phyloP scores from a whole-genome alignment of 2,113 vertebrate species.

The Thymallus thymallus region DNA sequence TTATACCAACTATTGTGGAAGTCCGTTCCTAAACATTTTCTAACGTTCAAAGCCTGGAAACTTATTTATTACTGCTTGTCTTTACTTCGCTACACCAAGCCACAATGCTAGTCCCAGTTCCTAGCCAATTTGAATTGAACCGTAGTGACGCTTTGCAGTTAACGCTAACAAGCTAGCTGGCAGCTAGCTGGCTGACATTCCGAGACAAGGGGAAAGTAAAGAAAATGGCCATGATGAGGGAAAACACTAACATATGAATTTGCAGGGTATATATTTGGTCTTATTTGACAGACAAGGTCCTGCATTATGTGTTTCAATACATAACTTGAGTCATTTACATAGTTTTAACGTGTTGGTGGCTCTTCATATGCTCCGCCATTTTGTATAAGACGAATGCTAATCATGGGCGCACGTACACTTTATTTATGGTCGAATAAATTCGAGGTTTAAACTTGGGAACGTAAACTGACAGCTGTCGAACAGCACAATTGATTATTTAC shows the following conservation, averaged over 20 bases:
- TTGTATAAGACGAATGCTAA: conserved; percentile 82
- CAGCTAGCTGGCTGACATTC: conserved; percentile 71
- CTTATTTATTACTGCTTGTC: conserved; percentile 77
- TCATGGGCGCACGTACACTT: conserved; percentile 82
- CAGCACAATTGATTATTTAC: conserved; percentile 29
- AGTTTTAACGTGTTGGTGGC: conserved; percentile 82
- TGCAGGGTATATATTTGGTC: conserved; percentile 47
- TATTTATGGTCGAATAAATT: conserved; percentile 77
- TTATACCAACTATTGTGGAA: conserved; percentile 24
- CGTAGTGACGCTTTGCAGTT: conserved; percentile 34
- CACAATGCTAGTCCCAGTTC: conserved; percentile 65
- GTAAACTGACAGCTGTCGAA: conserved; percentile 34
- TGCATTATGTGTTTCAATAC: conserved; percentile 56
- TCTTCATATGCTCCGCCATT: conserved; percentile 82
- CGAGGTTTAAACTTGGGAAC: conserved; percentile 35
- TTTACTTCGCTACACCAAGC: conserved; percentile 74
- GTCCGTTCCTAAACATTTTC: conserved; percentile 52
- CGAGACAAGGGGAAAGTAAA: conserved; percentile 82
- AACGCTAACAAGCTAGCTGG: conserved; percentile 46
- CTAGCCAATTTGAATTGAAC: conserved; percentile 55
- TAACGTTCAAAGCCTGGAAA: conserved; percentile 64
- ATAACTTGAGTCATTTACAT: conserved; percentile 76
- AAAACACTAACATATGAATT: conserved; percentile 68
- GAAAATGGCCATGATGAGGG: conserved; percentile 63
- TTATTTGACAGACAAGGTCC: conserved; percentile 43